These are phyloP conservation scores for Corydoras maculifer DNA, from an alignment of 2,113 vertebrate genomes.

Conservation along the genomic window DNA sequence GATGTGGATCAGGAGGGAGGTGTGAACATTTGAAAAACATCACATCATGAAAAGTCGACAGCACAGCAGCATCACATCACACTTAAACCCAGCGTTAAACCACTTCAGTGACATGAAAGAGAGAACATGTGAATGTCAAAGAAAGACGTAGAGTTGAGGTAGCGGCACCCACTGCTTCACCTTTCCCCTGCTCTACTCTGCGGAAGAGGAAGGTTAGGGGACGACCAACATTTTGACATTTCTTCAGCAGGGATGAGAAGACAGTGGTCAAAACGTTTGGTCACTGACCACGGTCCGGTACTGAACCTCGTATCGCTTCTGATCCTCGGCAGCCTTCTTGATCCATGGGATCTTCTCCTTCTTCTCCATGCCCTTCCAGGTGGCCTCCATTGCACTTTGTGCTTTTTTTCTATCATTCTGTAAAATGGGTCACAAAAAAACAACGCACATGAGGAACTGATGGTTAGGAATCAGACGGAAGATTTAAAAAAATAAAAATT, in stretches of 20 bases:
- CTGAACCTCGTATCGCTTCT: conserved; percentile 75
- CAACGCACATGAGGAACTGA: too few species aligned
- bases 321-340: conserved; percentile 74
- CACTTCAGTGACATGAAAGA: neutral
- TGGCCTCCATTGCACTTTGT: conserved; percentile 61
- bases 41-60: neutral
- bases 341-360: conserved; percentile 77
- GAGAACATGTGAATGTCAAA: conserved; percentile 7
- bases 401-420: conserved; percentile 71
- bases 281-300: conserved; percentile 60
- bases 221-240: conserved; percentile 49
- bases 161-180: conserved; percentile 10
- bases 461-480: too few species aligned
- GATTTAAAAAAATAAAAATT: too few species aligned
- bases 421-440: neutral
- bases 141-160: conserved; percentile 4
- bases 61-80: neutral
- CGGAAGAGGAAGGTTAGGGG: conserved; percentile 17
- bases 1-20: too few species aligned
- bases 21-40: too few species aligned
- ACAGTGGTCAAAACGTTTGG: conserved; percentile 53
- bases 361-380: conserved; percentile 75
- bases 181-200: conserved; percentile 21
- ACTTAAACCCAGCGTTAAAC: neutral
- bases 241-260: conserved; percentile 45